Percentiles rank a stretch among this genome's conserved stretches.
Evolutionary conservation across 2,888 invertebrate species (phyloP).

Genomic region (Himalopsyche japonica): DNA sequence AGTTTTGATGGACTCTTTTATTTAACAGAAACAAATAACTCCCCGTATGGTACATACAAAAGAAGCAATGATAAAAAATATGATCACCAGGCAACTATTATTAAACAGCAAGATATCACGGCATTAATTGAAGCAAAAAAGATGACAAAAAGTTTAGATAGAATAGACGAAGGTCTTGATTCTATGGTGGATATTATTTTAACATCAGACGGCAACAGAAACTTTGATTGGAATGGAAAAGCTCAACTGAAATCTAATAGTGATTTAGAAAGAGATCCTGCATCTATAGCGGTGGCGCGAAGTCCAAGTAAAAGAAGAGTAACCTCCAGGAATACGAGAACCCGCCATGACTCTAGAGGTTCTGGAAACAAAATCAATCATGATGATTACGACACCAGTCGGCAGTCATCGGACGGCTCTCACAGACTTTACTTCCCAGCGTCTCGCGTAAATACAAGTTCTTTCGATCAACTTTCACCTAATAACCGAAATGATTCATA

Average conservation of each 20-base stretch:
- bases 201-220: constrained; percentile 59
- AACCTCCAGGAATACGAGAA: constrained; percentile 27
- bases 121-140: constrained; percentile 64
- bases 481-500: constrained; percentile 45
- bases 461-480: constrained; percentile 48
- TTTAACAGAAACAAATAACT: constrained; percentile 56
- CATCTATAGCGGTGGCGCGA: constrained; percentile 14
- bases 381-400: constrained; percentile 45
- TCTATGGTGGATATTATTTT: constrained; percentile 74
- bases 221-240: constrained; percentile 53
- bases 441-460: constrained; percentile 49
- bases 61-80: constrained; percentile 37
- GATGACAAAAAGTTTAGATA: constrained; percentile 75
- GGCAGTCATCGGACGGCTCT: constrained; percentile 45
- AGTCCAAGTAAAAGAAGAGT: constrained; percentile 35
- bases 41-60: constrained; percentile 44
- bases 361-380: constrained; percentile 45
- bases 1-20: constrained; percentile 66
- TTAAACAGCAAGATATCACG: constrained; percentile 48
- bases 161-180: constrained; percentile 74
- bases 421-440: constrained; percentile 53
- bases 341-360: constrained; percentile 49
- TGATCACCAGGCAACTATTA: constrained; percentile 46
- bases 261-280: constrained; percentile 46
- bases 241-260: constrained; percentile 46